Evolutionary conservation across 2,797 vertebrate species (phyloP).

Genomic region (Masticophis lateralis): DNA sequence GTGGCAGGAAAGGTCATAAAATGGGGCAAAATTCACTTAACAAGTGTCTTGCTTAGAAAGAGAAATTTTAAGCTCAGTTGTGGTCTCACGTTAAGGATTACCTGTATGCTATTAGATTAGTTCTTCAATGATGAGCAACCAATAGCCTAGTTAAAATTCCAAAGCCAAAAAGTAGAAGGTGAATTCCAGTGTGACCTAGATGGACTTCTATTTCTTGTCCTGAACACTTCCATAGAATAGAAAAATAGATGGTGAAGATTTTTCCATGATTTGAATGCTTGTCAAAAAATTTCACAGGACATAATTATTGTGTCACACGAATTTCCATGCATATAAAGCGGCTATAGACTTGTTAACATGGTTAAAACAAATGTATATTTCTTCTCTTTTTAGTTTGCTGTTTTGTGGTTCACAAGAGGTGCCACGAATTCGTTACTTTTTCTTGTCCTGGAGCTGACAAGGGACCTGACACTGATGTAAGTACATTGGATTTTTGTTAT

Average conservation of each 20-base stretch:
- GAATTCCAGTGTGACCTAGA: neutral
- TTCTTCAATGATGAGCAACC: neutral
- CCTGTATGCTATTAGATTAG: neutral
- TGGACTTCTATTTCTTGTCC: neutral
- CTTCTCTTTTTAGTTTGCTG: slow-evolving; percentile 85
- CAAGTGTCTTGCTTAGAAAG: neutral
- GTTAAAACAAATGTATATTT: slow-evolving; percentile 26
- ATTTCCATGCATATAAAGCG: neutral
- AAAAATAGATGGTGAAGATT: neutral
- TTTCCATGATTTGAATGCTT: neutral
- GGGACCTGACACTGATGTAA: slow-evolving; percentile 94
- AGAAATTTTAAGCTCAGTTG: neutral
- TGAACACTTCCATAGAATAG: neutral
- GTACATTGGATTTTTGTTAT: slow-evolving; percentile 62
- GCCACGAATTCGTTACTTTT: slow-evolving; percentile 97
- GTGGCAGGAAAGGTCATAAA: neutral
- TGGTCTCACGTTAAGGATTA: neutral
- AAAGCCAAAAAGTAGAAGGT: neutral
- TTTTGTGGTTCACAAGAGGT: slow-evolving; percentile 97
- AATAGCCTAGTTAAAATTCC: neutral
- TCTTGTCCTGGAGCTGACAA: slow-evolving; percentile 95
- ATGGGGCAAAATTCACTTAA: neutral
- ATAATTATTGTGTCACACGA: neutral
- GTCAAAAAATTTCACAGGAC: neutral
- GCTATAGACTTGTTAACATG: neutral